phyloP scores from a whole-genome alignment of 2,113 vertebrate genomes.

The Sisor rabdophorus region DNA sequence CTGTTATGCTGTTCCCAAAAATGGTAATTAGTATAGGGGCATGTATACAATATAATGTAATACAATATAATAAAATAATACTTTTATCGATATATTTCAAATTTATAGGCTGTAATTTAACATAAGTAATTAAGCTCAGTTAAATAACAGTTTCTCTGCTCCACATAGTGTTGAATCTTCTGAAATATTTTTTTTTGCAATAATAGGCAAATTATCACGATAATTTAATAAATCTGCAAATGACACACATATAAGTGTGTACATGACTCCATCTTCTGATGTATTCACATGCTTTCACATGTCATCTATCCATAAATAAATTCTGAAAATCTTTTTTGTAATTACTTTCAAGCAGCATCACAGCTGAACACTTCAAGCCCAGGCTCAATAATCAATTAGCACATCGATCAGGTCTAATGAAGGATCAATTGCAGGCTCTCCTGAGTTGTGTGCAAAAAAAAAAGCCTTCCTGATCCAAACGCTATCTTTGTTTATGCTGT shows the following conservation, averaged over 20 bases:
- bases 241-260: not conserved
- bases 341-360: not conserved
- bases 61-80: no score
- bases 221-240: constrained; percentile 4
- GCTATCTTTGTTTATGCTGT: constrained; percentile 82
- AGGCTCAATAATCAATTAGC: constrained; percentile 61
- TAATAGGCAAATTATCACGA: not conserved
- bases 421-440: constrained; percentile 58
- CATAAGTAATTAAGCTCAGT: not conserved
- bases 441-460: not conserved
- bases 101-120: not conserved
- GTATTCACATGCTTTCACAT: no score
- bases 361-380: constrained; percentile 5
- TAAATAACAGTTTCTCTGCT: not conserved
- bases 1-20: no score
- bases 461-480: constrained; percentile 58
- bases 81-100: not conserved
- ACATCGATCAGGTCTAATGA: constrained; percentile 65
- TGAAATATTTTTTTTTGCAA: not conserved
- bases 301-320: not conserved
- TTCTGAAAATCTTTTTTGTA: not conserved
- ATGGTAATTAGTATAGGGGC: no score
- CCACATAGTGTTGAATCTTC: not conserved
- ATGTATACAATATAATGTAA: no score
- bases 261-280: not conserved